Base-by-base conservation (phyloP, 2,888 invertebrate genomes). In the Coenonympha arcania region DNA sequence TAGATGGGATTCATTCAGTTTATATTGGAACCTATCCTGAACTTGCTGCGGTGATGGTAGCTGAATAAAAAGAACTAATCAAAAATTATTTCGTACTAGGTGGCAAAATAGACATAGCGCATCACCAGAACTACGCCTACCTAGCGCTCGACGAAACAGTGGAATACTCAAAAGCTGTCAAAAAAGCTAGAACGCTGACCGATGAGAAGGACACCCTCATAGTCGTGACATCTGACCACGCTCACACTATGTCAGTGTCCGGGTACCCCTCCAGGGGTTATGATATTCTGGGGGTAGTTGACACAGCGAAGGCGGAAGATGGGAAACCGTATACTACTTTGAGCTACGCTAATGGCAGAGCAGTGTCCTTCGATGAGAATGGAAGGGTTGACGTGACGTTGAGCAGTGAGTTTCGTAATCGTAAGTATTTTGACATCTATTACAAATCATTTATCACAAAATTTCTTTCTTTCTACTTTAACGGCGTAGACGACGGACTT, bases 101-200 rank as follows among this genome's bases (percentile, higher is more conserved):
- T 51, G 91, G 91, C 1, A 86, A 90, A 66, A 94, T 94, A 56
- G 93, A 94, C 73, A 90, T 90, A 58, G 94, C 91, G 0, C 93
- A 94, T 69, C 95, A 95, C 69, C 88, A 88, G 15, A 91, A 87
- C 46, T 74, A 76, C 39, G 92, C 92, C 0, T 87, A 87, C 28
- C 85, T 89, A 24, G 93, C 96, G 0, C 71, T 96, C 0, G 91
- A 92, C 59, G 96, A 96, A 69, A 92, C 94, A 0, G 86, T 93
- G 0, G 92, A 93, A 65, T 90, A 94, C 66, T 88, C 91, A 24
- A 88, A 91, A 58, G 92, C 95, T 1, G 87, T 93, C 9, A 66
- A 87, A 54, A 81, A 76, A 60, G 92, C 94, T 0, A 69, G 82
- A 45, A 69, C 86, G 2, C 63, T 92, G 57, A 91, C 92, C 0